Conservation (phyloP, 2,797 vertebrate genomes). For the Brotula barbata region DNA sequence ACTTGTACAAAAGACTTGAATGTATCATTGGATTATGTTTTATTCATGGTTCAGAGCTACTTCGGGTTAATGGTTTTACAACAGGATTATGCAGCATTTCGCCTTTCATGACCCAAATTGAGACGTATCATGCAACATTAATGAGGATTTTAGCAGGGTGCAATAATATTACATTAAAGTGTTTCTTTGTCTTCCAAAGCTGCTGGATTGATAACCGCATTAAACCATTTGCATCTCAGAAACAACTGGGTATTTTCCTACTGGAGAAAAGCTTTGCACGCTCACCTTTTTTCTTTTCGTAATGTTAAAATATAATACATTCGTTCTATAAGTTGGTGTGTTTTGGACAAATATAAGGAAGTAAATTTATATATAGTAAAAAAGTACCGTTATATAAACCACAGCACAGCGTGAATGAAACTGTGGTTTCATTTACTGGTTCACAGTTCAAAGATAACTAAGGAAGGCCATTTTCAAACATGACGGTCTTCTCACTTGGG, state of each 20-base stretch:
- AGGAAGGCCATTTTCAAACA: constrained; percentile 8
- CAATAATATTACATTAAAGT: constrained; percentile 11
- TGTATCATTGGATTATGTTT: constrained; percentile 47
- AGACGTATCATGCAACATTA: constrained; percentile 47
- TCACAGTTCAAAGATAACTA: not conserved
- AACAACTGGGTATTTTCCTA: not conserved
- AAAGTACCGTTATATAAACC: too few species aligned
- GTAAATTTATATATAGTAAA: too few species aligned
- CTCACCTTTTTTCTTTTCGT: too few species aligned
- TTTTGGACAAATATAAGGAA: too few species aligned
- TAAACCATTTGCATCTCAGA: constrained; percentile 10
- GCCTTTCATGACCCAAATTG: constrained; percentile 45
- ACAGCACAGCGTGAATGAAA: too few species aligned
- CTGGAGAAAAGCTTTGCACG: not conserved
- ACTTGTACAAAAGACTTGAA: constrained; percentile 38
- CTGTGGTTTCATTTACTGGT: not conserved
- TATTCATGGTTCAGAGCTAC: constrained; percentile 44
- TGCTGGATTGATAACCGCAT: not conserved
- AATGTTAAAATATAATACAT: too few species aligned
- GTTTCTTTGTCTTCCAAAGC: constrained; percentile 18
- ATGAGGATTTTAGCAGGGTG: constrained; percentile 32
- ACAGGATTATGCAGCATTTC: constrained; percentile 33
- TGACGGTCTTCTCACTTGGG: constrained; percentile 22
- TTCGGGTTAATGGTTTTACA: constrained; percentile 46
- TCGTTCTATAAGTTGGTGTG: too few species aligned